phyloP scores from a whole-genome alignment of 2,113 vertebrate species.

The Martes martes region DNA sequence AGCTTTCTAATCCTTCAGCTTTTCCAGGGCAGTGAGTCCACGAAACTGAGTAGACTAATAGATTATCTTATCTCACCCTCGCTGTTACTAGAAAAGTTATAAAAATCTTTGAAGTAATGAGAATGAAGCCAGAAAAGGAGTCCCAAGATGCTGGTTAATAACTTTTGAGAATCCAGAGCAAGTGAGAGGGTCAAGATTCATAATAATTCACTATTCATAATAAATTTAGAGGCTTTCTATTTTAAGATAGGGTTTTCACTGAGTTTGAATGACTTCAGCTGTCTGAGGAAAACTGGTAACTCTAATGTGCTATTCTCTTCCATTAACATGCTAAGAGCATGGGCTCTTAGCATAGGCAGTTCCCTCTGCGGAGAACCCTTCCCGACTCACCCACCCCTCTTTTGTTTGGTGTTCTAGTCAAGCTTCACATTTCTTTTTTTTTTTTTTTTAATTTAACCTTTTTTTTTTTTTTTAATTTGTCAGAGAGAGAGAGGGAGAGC shows the following conservation, averaged over 20 bases:
- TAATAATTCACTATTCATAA: neutral
- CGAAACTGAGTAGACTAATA: neutral
- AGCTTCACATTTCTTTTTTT: neutral
- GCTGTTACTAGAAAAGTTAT: neutral
- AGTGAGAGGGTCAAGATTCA: neutral
- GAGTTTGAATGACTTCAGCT: neutral
- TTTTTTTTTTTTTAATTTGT: too few relatives aligned
- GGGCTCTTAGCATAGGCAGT: neutral
- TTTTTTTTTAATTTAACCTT: too few relatives aligned
- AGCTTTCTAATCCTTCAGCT: neutral
- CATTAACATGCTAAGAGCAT: neutral
- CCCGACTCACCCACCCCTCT: accelerated
- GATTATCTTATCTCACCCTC: neutral
- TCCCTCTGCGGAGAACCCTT: neutral
- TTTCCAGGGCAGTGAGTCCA: neutral
- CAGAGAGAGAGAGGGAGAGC: too few relatives aligned
- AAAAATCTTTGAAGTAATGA: neutral
- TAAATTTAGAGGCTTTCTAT: neutral
- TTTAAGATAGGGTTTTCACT: neutral
- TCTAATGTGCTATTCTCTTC: neutral
- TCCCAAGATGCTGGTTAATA: neutral
- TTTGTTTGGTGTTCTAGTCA: neutral
- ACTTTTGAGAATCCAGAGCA: neutral
- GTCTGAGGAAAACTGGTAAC: neutral
- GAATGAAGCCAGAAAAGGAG: neutral